A percentile compares a stretch with the other conserved stretches of the same genome.
Evolutionary conservation across 1,140 invertebrate genomes (phyloP).

Genomic region (Arion vulgaris): DNA sequence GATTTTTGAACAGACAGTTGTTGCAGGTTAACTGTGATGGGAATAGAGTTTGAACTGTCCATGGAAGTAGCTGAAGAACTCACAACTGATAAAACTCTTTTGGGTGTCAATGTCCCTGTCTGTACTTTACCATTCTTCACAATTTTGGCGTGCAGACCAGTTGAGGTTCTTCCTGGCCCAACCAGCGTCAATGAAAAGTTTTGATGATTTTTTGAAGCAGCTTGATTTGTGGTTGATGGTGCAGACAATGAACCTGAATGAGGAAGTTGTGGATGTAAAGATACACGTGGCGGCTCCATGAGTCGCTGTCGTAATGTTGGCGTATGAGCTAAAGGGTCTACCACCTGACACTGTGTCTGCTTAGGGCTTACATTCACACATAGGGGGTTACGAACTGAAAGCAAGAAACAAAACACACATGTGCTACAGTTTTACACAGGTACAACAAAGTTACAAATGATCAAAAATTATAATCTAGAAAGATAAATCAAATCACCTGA

Average conservation of each 20-base stretch:
- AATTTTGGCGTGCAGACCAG: conserved; percentile 4
- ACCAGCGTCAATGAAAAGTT: not conserved
- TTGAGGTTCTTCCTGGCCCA: not conserved
- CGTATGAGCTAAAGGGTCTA: conserved; percentile 47
- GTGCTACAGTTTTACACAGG: conserved; percentile 28
- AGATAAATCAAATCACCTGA: not conserved
- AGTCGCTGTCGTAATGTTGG: conserved; percentile 62
- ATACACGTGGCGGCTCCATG: conserved; percentile 59
- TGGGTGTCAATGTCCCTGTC: not conserved
- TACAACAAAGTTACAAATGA: conserved; percentile 28
- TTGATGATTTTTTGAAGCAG: conserved; percentile 18
- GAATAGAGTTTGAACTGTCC: not conserved
- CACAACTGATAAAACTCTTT: not conserved
- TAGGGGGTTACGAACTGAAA: conserved; percentile 64
- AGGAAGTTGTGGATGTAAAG: conserved; percentile 57
- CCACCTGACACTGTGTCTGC: conserved; percentile 28
- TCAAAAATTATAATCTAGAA: not conserved
- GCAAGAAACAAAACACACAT: conserved; percentile 59
- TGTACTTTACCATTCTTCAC: not conserved
- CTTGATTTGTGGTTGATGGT: conserved; percentile 15
- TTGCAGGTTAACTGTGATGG: not conserved
- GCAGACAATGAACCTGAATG: conserved; percentile 50
- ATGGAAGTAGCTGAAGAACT: conserved; percentile 8
- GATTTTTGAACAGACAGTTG: not conserved
- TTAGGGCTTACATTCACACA: conserved; percentile 54